Base-by-base conservation (phyloP, 1,140 invertebrate genomes). In the Ylistrum balloti region DNA sequence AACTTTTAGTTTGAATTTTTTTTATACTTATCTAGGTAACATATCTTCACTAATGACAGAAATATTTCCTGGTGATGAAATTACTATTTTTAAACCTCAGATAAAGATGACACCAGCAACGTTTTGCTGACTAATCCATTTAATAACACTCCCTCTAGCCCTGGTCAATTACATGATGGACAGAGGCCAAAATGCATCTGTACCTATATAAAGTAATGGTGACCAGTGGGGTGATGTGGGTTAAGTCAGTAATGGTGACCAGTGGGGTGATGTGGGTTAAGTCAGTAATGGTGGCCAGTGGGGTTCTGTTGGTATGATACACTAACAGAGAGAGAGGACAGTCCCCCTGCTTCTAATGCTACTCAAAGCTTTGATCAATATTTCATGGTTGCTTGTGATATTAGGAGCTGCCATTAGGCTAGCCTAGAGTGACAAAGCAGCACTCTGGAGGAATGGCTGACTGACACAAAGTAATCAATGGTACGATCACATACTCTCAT, bases 311-410 rank as follows among this genome's bases (percentile, higher is more conserved):
- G n/a, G n/a, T n/a, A n/a, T n/a, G n/a, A n/a, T n/a, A n/a, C n/a
- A n/a, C n/a, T n/a, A n/a, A n/a, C n/a, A n/a, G n/a, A n/a, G 15
- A 20, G 45, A 48, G 35, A 38, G 13, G 1, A 48, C 20, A 48
- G 11, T 48, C 22, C 41, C 56, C n/a, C 20, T 17, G 2, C 45
- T 56, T 56, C 17, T 28, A 74, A n/a, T 74, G 56, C 28, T 74
- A 74, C 56, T 74, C 56, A 9, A 74, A 74, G 56, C 56, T 74
- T 74, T 74, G 56, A 74, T 74, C 56, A 74, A 74, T 74, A 74
- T 74, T 74, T 74, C 56, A 74, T 74, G 2, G 22, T 5, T n/a
- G 28, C n/a, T 74, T 28, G 56, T 74, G 56, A 74, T n/a, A 74
- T 74, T 74, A 74, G 56, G 56, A 28, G 28, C 2, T n/a, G 9